Base-by-base conservation (phyloP, 30 jellyfish, hydroid and myxozoan genomes). In the Aurelia aurita region DNA sequence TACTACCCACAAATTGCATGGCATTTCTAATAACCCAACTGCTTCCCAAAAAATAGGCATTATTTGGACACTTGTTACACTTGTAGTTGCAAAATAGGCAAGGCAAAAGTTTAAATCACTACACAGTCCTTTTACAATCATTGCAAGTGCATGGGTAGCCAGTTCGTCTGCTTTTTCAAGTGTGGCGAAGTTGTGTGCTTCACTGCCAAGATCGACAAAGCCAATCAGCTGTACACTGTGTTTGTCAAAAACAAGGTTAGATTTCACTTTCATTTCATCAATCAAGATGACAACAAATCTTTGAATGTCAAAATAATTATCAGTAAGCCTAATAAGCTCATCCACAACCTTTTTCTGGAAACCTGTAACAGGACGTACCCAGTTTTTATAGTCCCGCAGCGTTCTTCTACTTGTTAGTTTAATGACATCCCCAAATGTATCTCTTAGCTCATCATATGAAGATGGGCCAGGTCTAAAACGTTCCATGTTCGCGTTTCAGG, bases 201-300 rank as follows among this genome's bases (percentile, higher is more conserved):
- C 18, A 34, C 58, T 81, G 22, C 88, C 88, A 5, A 76, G 58
- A 26, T 76, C 88, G 11, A 72, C 78, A 72, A 18, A 72, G 47
- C 85, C 77, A 14, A 76, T 58, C 58, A 76, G 26, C 64, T 57
- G 34, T 10, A 65, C 88, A 26, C 55, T 16, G 44, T 76, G 85
- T 28, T 76, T 76, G 58, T 76, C 86, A 47, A 76, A 76, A 16
- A 76, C 88, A 19, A 76, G 88, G 15, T 76, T 59, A 6, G 68
- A 45, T 58, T 71, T 87, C 69, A 79, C n/a, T 72, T 84, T 84
- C 74, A 74, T 47, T 73, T 84, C 91, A 73, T 84, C 90, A 73
- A 84, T 4, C 31, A 27, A 45, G 16, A 81, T 49, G 69, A 46
- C 77, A 55, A 89, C 86, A 66, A 4, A 80, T 55, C 94, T 59